Evolutionary conservation across 1,140 invertebrate species (phyloP), one percentile per base, ranked within the genome.

Genomic region (Tetraneura akinire): DNA sequence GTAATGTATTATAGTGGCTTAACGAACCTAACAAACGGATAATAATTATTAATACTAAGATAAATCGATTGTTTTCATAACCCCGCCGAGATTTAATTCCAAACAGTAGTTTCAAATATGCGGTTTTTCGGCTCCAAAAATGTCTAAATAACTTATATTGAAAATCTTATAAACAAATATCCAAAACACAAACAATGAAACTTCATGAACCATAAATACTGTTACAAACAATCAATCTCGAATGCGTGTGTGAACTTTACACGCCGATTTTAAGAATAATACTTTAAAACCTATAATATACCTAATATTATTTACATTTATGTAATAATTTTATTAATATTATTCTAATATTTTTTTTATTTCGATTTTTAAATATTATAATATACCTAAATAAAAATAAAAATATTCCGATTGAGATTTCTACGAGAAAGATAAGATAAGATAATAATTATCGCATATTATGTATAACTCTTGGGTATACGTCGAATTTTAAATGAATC

Each of bases 41-140:
- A 45, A 68, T 47, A 68, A 68, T 47, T n/a, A n/a, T n/a, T 47
- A 68, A 68, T 47, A 47, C 13, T 9, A 47, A 68, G 21, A 47
- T 47, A 68, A 68, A 68, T 47, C 45, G 14, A 26, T 68, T 26
- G 42, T 68, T 5, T 26, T 6, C 21, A 23, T 1, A 68, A 68
- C 2, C 45, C 13, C 37, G 23, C 8, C 26, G 9, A n/a, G 32
- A 3, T 66, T 66, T 66, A 11, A 68, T 21, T 68, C 26, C 26
- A 57, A 21, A 37, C n/a, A 16, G 21, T 23, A 23, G 4, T 68
- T 68, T 21, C 37, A 6, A 23, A 23, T 68, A 14, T 47, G 21
- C 21, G 8, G 21, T 68, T 23, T 21, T 47, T 45, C 3, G 42
- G 8, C 13, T 47, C 21, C 1, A 10, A 18, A 23, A 26, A 68